Evolutionary conservation across 2,113 vertebrate species (phyloP), one percentile per base, ranked within the genome.

Genomic region (Chelonoidis abingdonii): DNA sequence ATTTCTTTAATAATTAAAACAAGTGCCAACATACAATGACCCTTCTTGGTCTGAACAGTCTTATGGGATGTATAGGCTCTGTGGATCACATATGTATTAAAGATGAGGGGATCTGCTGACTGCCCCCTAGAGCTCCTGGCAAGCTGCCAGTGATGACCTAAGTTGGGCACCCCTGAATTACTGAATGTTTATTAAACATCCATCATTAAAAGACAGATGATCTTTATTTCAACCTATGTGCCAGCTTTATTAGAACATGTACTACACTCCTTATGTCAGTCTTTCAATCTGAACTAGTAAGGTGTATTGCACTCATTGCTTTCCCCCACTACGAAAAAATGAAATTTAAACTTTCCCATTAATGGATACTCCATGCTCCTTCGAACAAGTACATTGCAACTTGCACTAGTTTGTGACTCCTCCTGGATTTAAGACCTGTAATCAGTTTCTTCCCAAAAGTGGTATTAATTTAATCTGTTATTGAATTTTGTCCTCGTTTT

Each of bases 131-230:
- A 91, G 82, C 57, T 83, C 38, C 65, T 57, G 69, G 79, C 35
- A 82, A 54, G 78, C 85, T 89, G 83, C 87, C 80, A 89, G 85
- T 12, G 0, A 75, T 89, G 52, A 38, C 78, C 91, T 93, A 35
- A 65, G 38, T 19, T 27, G 38, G 72, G 47, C 49, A 86, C 13
- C 10, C 5, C 0, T 78, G 92, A 57, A n/a, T 91, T 91, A 86
- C 62, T 89, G 83, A 82, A 56, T 84, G 57, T 27, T 72, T 81
- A 8, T 78, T 84, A 72, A 72, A 72, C n/a, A 72, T 38, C 31
- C 41, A 8, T 75, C 75, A 38, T 84, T 80, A 75, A 75, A 89
- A 86, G 62, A 79, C 52, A 62, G 92, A 59, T 94, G 76, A 97
- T 94, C 94, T 80, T 88, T 62, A 25, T 2, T 0, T 95, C 92